Conservation (phyloP, 2,113 vertebrate genomes). For the Acinonyx jubatus region DNA sequence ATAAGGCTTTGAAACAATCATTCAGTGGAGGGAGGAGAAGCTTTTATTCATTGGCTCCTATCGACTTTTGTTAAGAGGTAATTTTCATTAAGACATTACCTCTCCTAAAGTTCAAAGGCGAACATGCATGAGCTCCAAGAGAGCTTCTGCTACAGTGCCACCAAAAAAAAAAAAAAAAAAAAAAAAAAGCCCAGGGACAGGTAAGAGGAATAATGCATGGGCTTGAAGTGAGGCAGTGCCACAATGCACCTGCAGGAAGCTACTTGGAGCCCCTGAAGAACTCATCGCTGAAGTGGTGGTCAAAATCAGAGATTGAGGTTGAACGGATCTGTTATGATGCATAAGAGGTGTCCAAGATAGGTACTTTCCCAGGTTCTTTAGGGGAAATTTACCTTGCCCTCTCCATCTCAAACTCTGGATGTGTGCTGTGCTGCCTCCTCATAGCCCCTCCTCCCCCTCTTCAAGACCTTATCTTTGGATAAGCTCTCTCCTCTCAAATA, state of each 20-base stretch:
- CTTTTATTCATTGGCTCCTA: neutral
- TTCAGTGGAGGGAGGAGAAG: neutral
- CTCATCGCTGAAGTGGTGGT: neutral
- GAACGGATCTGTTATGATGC: no score
- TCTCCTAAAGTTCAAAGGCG: neutral
- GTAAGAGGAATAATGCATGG: accelerated
- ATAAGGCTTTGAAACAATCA: neutral
- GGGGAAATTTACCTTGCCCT: neutral
- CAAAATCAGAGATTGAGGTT: neutral
- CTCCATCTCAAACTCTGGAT: neutral
- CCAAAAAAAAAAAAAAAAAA: no score
- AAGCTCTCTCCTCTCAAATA: no score
- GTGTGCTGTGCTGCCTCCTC: neutral
- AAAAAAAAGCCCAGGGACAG: neutral
- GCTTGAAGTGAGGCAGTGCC: no score
- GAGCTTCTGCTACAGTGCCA: neutral
- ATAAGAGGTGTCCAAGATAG: neutral
- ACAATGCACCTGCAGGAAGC: neutral
- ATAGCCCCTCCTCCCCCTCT: neutral
- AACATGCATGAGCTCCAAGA: neutral
- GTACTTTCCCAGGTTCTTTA: neutral
- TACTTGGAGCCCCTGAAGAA: accelerated
- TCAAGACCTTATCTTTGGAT: no score
- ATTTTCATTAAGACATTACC: neutral
- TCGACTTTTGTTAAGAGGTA: neutral